Evolutionary conservation across 2,888 invertebrate species (phyloP), one percentile per base, ranked within the genome.

Genomic region (Eurytoma adleriae): DNA sequence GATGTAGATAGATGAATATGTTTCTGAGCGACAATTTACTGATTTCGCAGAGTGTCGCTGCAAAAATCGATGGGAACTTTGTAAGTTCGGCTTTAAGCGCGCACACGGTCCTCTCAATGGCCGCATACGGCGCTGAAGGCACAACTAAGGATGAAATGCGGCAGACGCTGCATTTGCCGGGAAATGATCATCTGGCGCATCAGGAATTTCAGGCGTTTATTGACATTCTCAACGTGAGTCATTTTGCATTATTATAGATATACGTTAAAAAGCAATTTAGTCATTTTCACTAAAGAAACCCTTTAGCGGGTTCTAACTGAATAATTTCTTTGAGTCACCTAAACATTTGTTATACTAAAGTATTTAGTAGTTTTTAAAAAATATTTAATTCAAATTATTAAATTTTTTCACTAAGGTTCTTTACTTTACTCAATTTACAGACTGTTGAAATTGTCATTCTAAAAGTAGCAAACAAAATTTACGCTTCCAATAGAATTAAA

Each of bases 391-490:
- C n/a, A n/a, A n/a, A n/a, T n/a, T n/a, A n/a, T n/a, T n/a, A 30
- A 30, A 30, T 30, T 30, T 30, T 30, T 30, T 30, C 30, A 30
- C 4, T 4, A 30, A 30, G 30, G 30, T 30, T 30, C 30, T 30
- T 30, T 30, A 30, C 4, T 2, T 4, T 30, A 4, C 30, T 3
- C 2, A 30, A 30, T 30, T 30, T 56, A 70, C 77, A 90, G 90
- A 84, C 83, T 69, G 84, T 92, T n/a, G 89, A 92, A 69, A 92
- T 93, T 64, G 93, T 94, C 2, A 93, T 93, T 10, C 87, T 95
- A 4, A 93, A 93, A 80, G 91, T 95, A 57, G 96, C 96, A 0
- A 96, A 96, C 87, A 95, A 94, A 84, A 91, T 96, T 5, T 97
- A 94, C 86, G 89, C 95, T 0, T 93, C 93, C 86, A 89, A 92